Evolutionary conservation across 2,888 invertebrate species (phyloP).

Genomic region (Labia minor): DNA sequence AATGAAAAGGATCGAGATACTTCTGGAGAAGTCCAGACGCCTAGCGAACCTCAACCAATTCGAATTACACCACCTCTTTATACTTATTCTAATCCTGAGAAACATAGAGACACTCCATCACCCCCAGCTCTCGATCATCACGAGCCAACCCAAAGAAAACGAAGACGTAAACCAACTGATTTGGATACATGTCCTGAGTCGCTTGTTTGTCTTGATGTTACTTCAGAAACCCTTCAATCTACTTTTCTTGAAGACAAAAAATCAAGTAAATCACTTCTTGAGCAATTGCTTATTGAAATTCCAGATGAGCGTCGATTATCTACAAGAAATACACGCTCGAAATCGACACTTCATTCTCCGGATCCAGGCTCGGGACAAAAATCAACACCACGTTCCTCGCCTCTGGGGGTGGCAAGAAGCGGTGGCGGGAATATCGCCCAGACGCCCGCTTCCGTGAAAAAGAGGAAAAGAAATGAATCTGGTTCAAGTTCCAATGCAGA

Average conservation of each 20-base stretch:
- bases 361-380: slow-evolving; percentile 4
- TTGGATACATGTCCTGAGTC: neutral
- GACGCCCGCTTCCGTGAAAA: slow-evolving; percentile 32
- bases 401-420: slow-evolving; percentile 19
- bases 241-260: slow-evolving; percentile 29
- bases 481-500: slow-evolving; percentile 57
- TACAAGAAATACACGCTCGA: slow-evolving; percentile 34
- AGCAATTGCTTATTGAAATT: slow-evolving; percentile 76
- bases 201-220: neutral
- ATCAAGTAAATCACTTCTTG: slow-evolving; percentile 45
- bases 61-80: slow-evolving; percentile 62
- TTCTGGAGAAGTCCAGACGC: slow-evolving; percentile 27
- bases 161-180: slow-evolving; percentile 16
- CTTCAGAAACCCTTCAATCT: neutral
- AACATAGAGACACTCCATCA: slow-evolving; percentile 42
- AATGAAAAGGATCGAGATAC: slow-evolving; percentile 32
- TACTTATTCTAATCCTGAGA: slow-evolving; percentile 65
- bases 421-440: slow-evolving; percentile 18
- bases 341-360: slow-evolving; percentile 18
- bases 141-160: slow-evolving; percentile 26
- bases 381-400: slow-evolving; percentile 8
- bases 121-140: slow-evolving; percentile 26
- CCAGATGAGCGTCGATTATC: slow-evolving; percentile 42
- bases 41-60: slow-evolving; percentile 52
- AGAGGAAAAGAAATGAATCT: slow-evolving; percentile 68